phyloP scores from a whole-genome alignment of 2,113 vertebrate genomes.

The Ramphastos sulfuratus region DNA sequence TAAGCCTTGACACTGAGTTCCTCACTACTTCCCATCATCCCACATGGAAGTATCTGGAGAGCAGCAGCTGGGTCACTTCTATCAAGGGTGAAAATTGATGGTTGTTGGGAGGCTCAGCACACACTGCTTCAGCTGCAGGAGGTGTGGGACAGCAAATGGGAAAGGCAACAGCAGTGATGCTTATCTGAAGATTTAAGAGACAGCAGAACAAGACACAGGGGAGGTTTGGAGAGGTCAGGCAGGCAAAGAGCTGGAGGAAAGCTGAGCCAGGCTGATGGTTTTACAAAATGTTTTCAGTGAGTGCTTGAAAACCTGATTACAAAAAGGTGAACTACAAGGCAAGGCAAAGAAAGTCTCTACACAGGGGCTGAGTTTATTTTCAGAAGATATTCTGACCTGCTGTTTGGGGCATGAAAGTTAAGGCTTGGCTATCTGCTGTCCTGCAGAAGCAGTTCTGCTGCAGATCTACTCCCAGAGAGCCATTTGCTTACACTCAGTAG shows the following conservation, averaged over 20 bases:
- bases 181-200: not conserved
- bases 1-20: not conserved
- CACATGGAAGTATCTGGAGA: not conserved
- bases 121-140: not conserved
- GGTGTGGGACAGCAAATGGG: not conserved
- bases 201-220: not conserved
- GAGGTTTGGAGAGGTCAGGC: not conserved
- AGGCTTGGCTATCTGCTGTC: not conserved
- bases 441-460: not conserved
- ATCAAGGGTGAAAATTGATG: not conserved
- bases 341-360: not conserved
- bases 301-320: not conserved
- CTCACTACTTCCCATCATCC: not conserved
- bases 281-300: not conserved
- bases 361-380: not conserved
- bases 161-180: not conserved
- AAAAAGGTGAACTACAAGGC: not conserved
- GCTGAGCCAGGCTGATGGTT: not conserved
- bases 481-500: conserved; percentile 73
- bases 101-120: not conserved
- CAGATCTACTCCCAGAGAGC: not conserved
- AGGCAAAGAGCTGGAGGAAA: not conserved
- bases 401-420: not conserved
- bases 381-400: not conserved
- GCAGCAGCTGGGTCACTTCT: not conserved